These are phyloP conservation scores for Parapsyche elsis DNA, from an alignment of 1,140 invertebrate species.

Conservation along the genomic window DNA sequence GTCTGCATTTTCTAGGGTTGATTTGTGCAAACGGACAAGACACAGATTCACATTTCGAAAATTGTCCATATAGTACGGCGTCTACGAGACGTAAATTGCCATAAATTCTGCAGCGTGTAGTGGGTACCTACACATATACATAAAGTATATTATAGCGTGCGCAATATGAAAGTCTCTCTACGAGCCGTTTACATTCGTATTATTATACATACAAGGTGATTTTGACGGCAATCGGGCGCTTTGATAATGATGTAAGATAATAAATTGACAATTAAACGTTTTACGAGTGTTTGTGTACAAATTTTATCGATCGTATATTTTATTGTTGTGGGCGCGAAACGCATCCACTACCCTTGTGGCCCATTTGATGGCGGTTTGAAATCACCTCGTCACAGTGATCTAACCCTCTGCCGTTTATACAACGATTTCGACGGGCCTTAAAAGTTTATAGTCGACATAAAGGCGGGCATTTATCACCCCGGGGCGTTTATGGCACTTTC, in stretches of 20 bases:
- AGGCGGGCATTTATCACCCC: conserved; percentile 54
- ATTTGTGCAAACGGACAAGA: no score
- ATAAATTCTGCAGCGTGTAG: no score
- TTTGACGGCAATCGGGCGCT: not conserved
- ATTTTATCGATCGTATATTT: conserved; percentile 26
- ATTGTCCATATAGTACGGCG: no score
- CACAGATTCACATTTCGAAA: no score
- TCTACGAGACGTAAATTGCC: no score
- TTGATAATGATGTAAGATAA: not conserved
- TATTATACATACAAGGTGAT: no score
- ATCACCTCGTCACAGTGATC: conserved; percentile 41
- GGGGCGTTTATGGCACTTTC: conserved; percentile 39
- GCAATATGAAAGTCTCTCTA: no score
- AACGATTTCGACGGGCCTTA: conserved; percentile 49
- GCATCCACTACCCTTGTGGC: not conserved
- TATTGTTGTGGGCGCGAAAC: not conserved
- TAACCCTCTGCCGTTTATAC: conserved; percentile 46
- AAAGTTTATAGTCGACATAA: conserved; percentile 54
- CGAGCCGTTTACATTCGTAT: no score
- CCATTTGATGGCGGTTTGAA: conserved; percentile 19
- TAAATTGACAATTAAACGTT: conserved; percentile 7
- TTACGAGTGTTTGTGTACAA: not conserved
- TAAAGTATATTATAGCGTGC: no score
- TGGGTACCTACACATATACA: no score
- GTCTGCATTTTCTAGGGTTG: no score